phyloP scores from a whole-genome alignment of 2,888 invertebrate species.

The Physocephala rufipes region DNA sequence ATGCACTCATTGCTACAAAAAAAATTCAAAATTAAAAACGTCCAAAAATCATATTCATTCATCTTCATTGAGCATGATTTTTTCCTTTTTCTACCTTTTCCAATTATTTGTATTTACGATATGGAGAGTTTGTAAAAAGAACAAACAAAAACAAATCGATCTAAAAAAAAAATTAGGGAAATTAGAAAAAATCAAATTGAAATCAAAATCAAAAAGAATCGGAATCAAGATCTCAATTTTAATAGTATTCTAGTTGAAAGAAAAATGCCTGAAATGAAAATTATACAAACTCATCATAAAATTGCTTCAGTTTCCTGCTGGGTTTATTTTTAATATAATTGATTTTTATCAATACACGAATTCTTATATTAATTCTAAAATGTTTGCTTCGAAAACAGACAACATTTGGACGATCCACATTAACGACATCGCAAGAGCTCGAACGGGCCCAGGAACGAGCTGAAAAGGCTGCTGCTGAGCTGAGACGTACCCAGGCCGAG shows the following conservation, averaged over 20 bases:
- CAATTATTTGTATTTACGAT: conserved; percentile 17
- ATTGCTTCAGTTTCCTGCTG: conserved; percentile 46
- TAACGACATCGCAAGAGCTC: conserved; percentile 83
- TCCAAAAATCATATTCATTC: conserved; percentile 39
- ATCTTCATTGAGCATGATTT: conserved; percentile 44
- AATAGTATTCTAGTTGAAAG: too few species aligned
- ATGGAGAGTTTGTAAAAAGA: conserved; percentile 29
- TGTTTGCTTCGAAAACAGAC: conserved; percentile 64
- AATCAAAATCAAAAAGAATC: not conserved
- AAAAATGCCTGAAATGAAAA: too few species aligned
- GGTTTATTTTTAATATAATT: conserved; percentile 39
- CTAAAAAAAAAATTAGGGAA: not conserved
- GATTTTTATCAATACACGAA: conserved; percentile 23
- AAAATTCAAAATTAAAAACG: conserved; percentile 37
- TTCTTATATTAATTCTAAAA: conserved; percentile 20
- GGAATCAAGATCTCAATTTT: not conserved
- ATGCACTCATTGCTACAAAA: conserved; percentile 49
- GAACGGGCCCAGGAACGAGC: conserved; percentile 85
- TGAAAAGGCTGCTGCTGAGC: conserved; percentile 84
- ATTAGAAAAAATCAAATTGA: not conserved
- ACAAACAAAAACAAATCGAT: not conserved
- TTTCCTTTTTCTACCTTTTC: conserved; percentile 11
- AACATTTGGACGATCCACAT: conserved; percentile 82
- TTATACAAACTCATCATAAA: conserved; percentile 39
- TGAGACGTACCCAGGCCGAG: conserved; percentile 89